Evolutionary conservation across 2,113 vertebrate genomes (phyloP).

Genomic region (Takifugu flavidus): DNA sequence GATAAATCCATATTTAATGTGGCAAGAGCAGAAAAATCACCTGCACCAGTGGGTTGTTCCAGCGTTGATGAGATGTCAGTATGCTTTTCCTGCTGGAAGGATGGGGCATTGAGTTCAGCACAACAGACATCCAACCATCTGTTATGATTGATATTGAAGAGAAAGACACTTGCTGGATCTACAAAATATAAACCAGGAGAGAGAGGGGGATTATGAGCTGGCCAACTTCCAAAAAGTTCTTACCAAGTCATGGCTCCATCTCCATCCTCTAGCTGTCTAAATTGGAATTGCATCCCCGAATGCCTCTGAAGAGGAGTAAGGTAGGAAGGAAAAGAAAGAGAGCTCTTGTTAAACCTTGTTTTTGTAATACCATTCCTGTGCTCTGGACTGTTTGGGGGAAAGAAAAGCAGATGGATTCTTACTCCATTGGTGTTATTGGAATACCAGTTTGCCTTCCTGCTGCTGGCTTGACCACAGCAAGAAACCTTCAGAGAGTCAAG

Average conservation of each 20-base stretch:
- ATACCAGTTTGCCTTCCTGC: constrained; percentile 52
- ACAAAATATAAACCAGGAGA: background rate
- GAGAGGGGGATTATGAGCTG: constrained; percentile 57
- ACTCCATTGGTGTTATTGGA: constrained; percentile 44
- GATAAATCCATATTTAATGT: constrained; percentile 42
- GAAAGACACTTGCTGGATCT: constrained; percentile 1
- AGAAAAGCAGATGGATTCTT: constrained; percentile 40
- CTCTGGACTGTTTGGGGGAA: constrained; percentile 10
- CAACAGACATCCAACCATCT: constrained; percentile 33
- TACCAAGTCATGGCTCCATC: constrained; percentile 20
- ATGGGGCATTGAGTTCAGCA: constrained; percentile 53
- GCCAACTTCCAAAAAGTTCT: constrained; percentile 14
- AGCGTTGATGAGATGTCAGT: constrained; percentile 56
- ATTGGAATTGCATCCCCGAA: constrained; percentile 16
- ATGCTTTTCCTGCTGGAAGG: constrained; percentile 36
- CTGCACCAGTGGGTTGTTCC: constrained; percentile 4
- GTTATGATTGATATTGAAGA: constrained; percentile 1
- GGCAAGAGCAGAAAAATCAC: constrained; percentile 30
- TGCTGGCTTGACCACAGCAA: constrained; percentile 43
- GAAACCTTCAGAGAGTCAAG: constrained; percentile 37
- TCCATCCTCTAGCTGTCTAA: constrained; percentile 44
- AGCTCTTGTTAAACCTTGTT: constrained; percentile 28
- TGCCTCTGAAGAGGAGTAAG: constrained; percentile 15
- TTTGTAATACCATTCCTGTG: constrained; percentile 43
- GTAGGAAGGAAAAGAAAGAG: background rate